Percentiles rank a stretch among this genome's conserved stretches.
Evolutionary conservation across 1,140 invertebrate genomes (phyloP).

Genomic region (Mamestra configurata): DNA sequence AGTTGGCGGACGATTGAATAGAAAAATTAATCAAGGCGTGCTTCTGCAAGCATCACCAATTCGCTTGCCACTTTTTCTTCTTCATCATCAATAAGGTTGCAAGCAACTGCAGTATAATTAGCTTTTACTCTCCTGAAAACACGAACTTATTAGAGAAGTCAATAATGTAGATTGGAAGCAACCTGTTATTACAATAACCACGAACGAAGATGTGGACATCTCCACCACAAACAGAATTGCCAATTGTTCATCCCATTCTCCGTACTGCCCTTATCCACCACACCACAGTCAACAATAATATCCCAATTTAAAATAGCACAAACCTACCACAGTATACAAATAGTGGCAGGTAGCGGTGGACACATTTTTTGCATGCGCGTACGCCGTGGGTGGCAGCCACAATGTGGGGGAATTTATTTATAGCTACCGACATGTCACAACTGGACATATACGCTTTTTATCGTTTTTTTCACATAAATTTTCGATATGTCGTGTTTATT

Average conservation of each 20-base stretch:
- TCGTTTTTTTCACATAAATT: slow-evolving; percentile 34
- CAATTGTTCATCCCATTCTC: slow-evolving; percentile 10
- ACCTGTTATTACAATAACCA: background rate
- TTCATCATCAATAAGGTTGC: too few relatives aligned
- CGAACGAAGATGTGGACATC: background rate
- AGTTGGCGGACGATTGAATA: too few relatives aligned
- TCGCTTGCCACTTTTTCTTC: too few relatives aligned
- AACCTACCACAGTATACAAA: slow-evolving; percentile 44
- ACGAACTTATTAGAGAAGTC: background rate
- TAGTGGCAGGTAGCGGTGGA: slow-evolving; percentile 52
- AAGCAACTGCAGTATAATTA: too few relatives aligned
- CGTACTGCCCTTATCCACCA: background rate
- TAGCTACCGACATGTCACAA: slow-evolving; percentile 65
- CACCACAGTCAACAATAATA: slow-evolving; percentile 7
- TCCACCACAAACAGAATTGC: slow-evolving; percentile 25
- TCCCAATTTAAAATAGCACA: slow-evolving; percentile 44
- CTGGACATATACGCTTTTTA: slow-evolving; percentile 44
- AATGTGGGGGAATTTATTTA: slow-evolving; percentile 64
- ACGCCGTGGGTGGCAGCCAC: slow-evolving; percentile 69
- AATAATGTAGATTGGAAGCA: background rate
- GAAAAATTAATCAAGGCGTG: too few relatives aligned
- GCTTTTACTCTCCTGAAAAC: too few relatives aligned
- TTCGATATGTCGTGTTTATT: slow-evolving; percentile 40
- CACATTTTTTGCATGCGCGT: slow-evolving; percentile 65
- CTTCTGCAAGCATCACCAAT: too few relatives aligned